Base-by-base conservation (phyloP, 2,797 vertebrate genomes). In the Cirrhinus mrigala region DNA sequence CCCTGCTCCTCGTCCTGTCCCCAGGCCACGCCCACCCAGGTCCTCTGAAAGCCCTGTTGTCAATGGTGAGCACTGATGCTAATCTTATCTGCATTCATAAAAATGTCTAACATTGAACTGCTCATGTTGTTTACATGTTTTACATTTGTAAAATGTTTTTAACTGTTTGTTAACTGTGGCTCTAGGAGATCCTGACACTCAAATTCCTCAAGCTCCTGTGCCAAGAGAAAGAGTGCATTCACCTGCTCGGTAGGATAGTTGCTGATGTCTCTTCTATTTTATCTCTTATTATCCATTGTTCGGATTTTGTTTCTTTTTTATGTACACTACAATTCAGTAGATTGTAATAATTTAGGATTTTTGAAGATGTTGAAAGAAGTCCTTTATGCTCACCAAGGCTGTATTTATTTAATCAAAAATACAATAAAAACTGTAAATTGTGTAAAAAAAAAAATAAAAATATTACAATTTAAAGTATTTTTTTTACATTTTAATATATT, bases 211-310 rank as follows among this genome's bases (percentile, higher is more conserved):
- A 81, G 90, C 88, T 3, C 96, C 95, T 52, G 91, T 97, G 84
- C 98, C 97, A 5, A 94, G 97, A 90, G 96, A 96, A 84, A 95
- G 96, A 84, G 97, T 96, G 7, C 95, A 92, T 85, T 97, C 96
- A 84, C 96, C 97, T 70, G 96, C 96, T 89, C 96, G 98, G 98
- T 98, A 94, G 0, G 93, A 78, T 75, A 86, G 18, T 7, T 37
- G 1, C 0, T 27, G 22, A 0, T 56, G 20, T 69, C 4, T 82
- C 52, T 12, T 16, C 18, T 18, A 15, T 44, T 37, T 14, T 46
- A 48, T 44, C 14, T 70, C 8, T 75, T 73, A 66, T 79, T 75
- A 5, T 40, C 3, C 33, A 40, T 16, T n/a, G 18, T 22, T 54
- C 16, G 2, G 10, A 18, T 75, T 74, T 76, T n/a, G 1, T 56